Evolutionary conservation across 92 coral and sea anemone species (phyloP).

Genomic region (Parazoanthus darwini): DNA sequence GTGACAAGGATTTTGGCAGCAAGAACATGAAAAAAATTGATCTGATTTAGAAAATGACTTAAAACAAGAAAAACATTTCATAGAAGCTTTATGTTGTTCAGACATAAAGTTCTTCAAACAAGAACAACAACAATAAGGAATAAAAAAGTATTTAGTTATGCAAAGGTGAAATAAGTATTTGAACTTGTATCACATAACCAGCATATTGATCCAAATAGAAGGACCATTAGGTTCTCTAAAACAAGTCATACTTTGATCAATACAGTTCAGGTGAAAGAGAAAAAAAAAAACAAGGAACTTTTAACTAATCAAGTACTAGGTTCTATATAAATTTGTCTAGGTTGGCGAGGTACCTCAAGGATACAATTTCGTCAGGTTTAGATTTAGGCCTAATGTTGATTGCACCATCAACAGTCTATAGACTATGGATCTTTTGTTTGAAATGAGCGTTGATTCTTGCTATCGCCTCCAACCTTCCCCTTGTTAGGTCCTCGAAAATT

Average conservation of each 20-base stretch:
- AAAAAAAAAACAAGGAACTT: background rate
- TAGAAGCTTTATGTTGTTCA: conserved; percentile 14
- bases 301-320: conserved; percentile 18
- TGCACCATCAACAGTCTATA: background rate
- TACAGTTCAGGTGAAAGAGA: background rate
- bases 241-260: conserved; percentile 8
- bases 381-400: background rate
- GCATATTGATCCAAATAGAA: background rate
- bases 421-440: background rate
- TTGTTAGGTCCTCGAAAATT: conserved; percentile 11
- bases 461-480: background rate
- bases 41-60: background rate
- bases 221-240: background rate
- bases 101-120: conserved; percentile 26
- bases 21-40: conserved; percentile 2
- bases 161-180: background rate
- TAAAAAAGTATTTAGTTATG: background rate
- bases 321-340: background rate
- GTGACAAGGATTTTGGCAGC: conserved; percentile 26
- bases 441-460: background rate
- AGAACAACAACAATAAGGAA: conserved; percentile 2
- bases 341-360: background rate
- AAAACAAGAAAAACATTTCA: conserved; percentile 23
- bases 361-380: background rate
- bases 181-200: conserved; percentile 10